These are phyloP conservation scores for Scylla paramamosain DNA, from an alignment of 1,140 invertebrate genomes.

Conservation along the genomic window DNA sequence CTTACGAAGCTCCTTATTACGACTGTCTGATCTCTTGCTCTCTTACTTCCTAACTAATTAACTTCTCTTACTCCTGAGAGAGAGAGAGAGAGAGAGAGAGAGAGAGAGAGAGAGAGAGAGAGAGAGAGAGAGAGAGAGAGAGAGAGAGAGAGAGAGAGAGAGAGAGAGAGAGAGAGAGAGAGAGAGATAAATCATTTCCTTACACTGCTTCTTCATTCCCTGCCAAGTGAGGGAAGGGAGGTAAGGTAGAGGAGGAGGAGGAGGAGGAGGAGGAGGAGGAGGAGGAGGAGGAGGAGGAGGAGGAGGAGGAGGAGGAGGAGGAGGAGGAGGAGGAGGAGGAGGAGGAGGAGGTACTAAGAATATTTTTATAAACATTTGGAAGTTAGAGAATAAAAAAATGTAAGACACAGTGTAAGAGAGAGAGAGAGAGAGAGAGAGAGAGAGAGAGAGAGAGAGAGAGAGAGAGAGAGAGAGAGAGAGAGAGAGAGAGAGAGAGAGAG, in stretches of 20 bases:
- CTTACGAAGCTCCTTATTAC: neutral
- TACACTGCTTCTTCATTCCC: too few relatives aligned
- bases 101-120: constrained; percentile 20
- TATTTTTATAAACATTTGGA: neutral
- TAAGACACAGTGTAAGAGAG: too few relatives aligned
- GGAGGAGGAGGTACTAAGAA: neutral
- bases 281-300: neutral
- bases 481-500: constrained; percentile 20
- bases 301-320: neutral
- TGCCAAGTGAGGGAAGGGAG: too few relatives aligned
- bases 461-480: constrained; percentile 20
- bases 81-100: constrained; percentile 12
- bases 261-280: neutral
- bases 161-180: neutral
- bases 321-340: neutral
- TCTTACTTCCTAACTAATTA: neutral
- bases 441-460: constrained; percentile 20
- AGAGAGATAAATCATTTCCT: neutral
- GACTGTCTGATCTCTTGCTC: neutral
- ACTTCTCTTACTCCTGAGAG: neutral
- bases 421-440: constrained; percentile 12
- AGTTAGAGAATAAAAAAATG: too few relatives aligned
- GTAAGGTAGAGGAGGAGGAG: neutral
- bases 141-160: constrained; percentile 20
- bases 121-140: constrained; percentile 20